A percentile compares a stretch with the other conserved stretches of the same genome.
Evolutionary conservation across 2,888 invertebrate genomes (phyloP).

Genomic region (Caenorhabditis angaria): DNA sequence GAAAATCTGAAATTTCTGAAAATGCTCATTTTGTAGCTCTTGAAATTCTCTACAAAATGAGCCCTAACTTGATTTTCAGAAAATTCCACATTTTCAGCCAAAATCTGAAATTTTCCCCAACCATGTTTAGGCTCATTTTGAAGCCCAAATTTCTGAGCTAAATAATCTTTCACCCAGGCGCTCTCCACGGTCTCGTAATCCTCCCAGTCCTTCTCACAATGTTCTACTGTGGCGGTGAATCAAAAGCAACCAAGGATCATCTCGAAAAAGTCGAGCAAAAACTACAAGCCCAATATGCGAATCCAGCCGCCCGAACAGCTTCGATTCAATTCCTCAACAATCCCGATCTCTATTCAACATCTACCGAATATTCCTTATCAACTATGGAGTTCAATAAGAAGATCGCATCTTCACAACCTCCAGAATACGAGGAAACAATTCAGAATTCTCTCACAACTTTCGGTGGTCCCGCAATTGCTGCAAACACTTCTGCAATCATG

Average conservation of each 20-base stretch:
- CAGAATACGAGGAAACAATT: constrained; percentile 41
- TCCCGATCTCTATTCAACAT: constrained; percentile 36
- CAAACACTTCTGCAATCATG: constrained; percentile 24
- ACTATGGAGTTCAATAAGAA: constrained; percentile 35
- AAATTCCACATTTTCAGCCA: background rate
- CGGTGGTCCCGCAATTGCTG: constrained; percentile 28
- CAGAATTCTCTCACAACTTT: constrained; percentile 23
- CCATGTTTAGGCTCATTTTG: background rate
- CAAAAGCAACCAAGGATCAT: constrained; percentile 32
- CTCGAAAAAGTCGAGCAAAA: constrained; percentile 43
- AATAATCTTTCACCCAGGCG: constrained; percentile 75
- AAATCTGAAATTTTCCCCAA: background rate
- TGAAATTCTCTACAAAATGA: background rate
- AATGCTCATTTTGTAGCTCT: background rate
- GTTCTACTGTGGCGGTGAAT: constrained; percentile 58
- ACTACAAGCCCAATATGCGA: constrained; percentile 50
- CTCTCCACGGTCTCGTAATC: constrained; percentile 90
- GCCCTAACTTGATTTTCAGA: background rate
- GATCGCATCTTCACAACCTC: constrained; percentile 17
- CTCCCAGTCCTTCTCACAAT: constrained; percentile 78
- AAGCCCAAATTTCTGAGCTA: background rate
- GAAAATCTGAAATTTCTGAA: background rate
- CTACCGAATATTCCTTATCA: constrained; percentile 30
- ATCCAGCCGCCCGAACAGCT: constrained; percentile 39
- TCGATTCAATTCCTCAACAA: constrained; percentile 47